Evolutionary conservation across 2,113 vertebrate genomes (phyloP).

Genomic region (Conger conger): DNA sequence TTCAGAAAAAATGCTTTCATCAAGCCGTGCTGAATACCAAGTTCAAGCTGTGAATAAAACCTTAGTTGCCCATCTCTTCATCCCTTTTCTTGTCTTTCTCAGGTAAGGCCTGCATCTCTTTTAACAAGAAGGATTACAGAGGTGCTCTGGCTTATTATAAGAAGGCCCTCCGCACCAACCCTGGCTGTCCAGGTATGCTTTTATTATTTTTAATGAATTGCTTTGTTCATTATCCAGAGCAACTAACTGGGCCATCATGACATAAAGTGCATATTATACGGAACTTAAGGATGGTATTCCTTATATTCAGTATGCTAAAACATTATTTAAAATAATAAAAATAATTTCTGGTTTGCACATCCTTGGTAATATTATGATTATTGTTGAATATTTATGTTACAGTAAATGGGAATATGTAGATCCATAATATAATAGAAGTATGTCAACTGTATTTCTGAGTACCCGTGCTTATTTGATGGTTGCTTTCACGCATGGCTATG

Average conservation of each 20-base stretch:
- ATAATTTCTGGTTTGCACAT: no score
- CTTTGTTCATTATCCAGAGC: background rate
- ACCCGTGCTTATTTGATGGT: background rate
- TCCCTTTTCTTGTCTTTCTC: slow-evolving; percentile 26
- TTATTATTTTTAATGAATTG: background rate
- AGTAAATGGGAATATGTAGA: no score
- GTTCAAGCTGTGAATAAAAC: background rate
- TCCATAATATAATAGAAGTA: no score
- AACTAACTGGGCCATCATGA: background rate
- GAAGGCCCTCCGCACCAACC: slow-evolving; percentile 95
- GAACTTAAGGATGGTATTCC: no score
- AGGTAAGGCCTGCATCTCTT: slow-evolving; percentile 99
- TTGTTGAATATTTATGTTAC: no score
- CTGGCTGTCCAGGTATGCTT: slow-evolving; percentile 88
- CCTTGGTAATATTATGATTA: no score
- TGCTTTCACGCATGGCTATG: background rate
- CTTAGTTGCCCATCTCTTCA: slow-evolving; percentile 13
- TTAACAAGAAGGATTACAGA: slow-evolving; percentile 98
- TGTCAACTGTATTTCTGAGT: no score
- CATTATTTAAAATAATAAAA: no score
- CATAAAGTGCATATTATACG: no score
- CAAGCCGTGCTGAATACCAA: background rate
- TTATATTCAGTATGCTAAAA: no score
- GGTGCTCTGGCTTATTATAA: slow-evolving; percentile 98
- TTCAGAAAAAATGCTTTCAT: background rate